Conservation (phyloP, 2,888 invertebrate species). For the Cataglyphis livida region DNA sequence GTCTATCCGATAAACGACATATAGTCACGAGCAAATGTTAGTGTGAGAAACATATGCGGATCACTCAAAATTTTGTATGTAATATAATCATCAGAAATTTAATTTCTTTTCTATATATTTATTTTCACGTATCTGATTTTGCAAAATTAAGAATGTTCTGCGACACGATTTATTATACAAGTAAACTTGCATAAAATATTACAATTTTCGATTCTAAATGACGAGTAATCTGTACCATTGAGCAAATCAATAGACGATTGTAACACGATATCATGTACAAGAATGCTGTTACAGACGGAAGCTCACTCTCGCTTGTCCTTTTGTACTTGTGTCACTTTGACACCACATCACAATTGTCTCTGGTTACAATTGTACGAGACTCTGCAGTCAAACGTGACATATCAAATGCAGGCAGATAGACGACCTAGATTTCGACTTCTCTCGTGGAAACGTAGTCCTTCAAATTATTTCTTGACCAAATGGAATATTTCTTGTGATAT, state of each 20-base stretch:
- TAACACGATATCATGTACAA: constrained; percentile 36
- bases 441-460: constrained; percentile 37
- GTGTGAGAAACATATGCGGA: not conserved
- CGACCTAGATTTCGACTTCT: constrained; percentile 57
- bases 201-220: not conserved
- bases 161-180: not conserved
- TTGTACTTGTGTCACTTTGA: constrained; percentile 54
- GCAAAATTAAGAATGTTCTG: not conserved
- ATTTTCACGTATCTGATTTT: not conserved
- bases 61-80: not conserved
- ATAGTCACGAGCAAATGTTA: not conserved
- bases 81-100: not conserved
- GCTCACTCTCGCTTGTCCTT: constrained; percentile 27
- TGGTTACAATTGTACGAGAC: constrained; percentile 59
- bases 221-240: not conserved
- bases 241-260: constrained; percentile 35
- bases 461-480: constrained; percentile 49
- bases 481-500: not conserved
- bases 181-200: not conserved
- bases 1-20: constrained; percentile 14
- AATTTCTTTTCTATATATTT: not conserved
- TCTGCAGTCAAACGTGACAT: constrained; percentile 43
- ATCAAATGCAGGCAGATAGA: constrained; percentile 60
- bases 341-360: constrained; percentile 57
- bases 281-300: constrained; percentile 23